Evolutionary conservation across 2,888 invertebrate species (phyloP).

Genomic region (Sminthurides aquaticus): DNA sequence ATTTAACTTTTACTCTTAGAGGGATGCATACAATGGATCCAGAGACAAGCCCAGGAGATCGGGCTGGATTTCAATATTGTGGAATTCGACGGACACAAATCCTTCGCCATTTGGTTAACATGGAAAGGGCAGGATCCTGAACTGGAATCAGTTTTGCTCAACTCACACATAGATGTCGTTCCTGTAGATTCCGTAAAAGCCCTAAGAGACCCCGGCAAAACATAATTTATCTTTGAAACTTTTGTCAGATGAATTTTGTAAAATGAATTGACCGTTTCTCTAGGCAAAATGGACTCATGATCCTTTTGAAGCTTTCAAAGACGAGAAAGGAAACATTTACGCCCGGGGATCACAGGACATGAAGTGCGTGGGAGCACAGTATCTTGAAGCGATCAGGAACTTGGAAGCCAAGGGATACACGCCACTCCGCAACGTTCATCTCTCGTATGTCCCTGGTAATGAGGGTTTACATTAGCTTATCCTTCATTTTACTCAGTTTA

Average conservation of each 20-base stretch:
- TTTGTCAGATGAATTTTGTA: slow-evolving; percentile 11
- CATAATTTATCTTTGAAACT: too few relatives aligned
- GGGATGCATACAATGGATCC: slow-evolving; percentile 67
- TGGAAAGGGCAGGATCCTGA: slow-evolving; percentile 68
- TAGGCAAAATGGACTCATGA: slow-evolving; percentile 70
- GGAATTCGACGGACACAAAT: slow-evolving; percentile 54
- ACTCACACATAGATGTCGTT: slow-evolving; percentile 96
- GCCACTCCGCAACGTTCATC: slow-evolving; percentile 59
- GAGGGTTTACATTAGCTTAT: slow-evolving; percentile 19
- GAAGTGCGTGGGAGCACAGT: slow-evolving; percentile 72
- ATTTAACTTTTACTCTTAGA: too few relatives aligned
- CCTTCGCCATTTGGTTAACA: slow-evolving; percentile 75
- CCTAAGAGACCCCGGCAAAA: too few relatives aligned
- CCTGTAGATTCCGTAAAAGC: slow-evolving; percentile 84
- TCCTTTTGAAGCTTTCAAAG: slow-evolving; percentile 80
- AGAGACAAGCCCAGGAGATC: slow-evolving; percentile 63
- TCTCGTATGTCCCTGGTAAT: slow-evolving; percentile 64
- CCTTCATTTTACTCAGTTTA: background rate
- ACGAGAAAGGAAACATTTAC: slow-evolving; percentile 75
- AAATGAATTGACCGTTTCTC: too few relatives aligned
- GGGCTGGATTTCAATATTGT: slow-evolving; percentile 59
- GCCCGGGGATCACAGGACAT: slow-evolving; percentile 83
- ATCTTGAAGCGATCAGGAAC: slow-evolving; percentile 61
- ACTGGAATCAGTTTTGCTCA: slow-evolving; percentile 68
- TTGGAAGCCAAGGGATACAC: slow-evolving; percentile 53